Evolutionary conservation across 2,113 vertebrate species (phyloP), one percentile per base, ranked within the genome.

Genomic region (Ophiodon elongatus): DNA sequence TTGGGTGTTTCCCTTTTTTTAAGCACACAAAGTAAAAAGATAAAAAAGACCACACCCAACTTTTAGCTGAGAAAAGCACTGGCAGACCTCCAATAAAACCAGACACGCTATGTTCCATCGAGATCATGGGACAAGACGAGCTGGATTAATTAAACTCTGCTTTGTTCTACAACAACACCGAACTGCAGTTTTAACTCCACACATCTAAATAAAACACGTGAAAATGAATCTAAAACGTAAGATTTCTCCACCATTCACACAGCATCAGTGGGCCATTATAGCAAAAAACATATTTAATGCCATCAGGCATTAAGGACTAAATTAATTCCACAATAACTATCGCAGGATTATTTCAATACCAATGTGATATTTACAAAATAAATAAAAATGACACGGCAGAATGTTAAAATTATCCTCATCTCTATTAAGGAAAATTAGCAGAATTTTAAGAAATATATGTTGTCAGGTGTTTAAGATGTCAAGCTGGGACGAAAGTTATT

Each of bases 41-140:
- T 9, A 4, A 52, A 11, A 25, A n/a, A 56, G 71, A 69, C 86
- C 84, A 89, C 91, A 92, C 93, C 91, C 74, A 21, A 3, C 63
- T 82, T 68, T 85, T 15, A 63, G 41, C 13, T 47, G 1, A 27
- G 13, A 72, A 10, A 8, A 37, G 11, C 6, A 3, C 65, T 79
- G 71, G 33, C 74, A 43, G 31, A 67, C 4, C 8, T 64, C 60
- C 62, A 43, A 8, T 23, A 6, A 31, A 50, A 62, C 31, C 35
- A 71, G 33, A 72, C 23, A 70, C 68, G 56, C 7, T 4, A 21
- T 45, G 62, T 43, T 66, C 60, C 35, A 1, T 27, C 9, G 21
- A 52, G 0, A 56, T 62, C 25, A 1, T 21, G 35, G 27, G 45
- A 65, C 27, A 54, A 2, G 4, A 37, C 17, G 4, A 25, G 1